Conservation (phyloP, 1,140 invertebrate species). For the Riptortus pedestris region DNA sequence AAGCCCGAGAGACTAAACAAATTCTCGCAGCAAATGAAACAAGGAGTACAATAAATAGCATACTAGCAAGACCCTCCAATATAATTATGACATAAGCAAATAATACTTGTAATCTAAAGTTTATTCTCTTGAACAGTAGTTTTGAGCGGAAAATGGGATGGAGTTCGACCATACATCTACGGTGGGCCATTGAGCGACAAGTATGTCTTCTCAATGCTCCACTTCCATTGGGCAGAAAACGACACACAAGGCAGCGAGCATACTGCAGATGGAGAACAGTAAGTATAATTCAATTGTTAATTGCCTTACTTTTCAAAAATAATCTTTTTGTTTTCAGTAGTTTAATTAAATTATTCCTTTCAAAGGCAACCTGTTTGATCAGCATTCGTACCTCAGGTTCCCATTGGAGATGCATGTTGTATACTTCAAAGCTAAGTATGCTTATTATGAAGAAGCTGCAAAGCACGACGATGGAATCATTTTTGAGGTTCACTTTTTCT, state of each 20-base stretch:
- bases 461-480: background rate
- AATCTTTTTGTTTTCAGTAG: background rate
- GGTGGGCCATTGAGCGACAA: constrained; percentile 50
- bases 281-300: background rate
- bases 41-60: too few relatives aligned
- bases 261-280: constrained; percentile 38
- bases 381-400: constrained; percentile 6
- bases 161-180: constrained; percentile 40
- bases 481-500: constrained; percentile 9
- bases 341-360: background rate
- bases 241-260: constrained; percentile 60
- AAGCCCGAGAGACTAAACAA: too few relatives aligned
- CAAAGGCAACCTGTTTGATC: constrained; percentile 6
- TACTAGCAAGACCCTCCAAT: too few relatives aligned
- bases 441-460: constrained; percentile 1
- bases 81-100: background rate
- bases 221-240: constrained; percentile 68
- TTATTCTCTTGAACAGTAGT: too few relatives aligned
- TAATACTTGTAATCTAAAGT: background rate
- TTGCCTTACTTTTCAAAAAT: background rate
- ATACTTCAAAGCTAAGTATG: constrained; percentile 11
- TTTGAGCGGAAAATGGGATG: constrained; percentile 21
- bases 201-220: constrained; percentile 60
- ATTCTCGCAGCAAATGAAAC: too few relatives aligned
- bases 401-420: constrained; percentile 13